Evolutionary conservation across 1,140 invertebrate species (phyloP).

Genomic region (Aphis gossypii): DNA sequence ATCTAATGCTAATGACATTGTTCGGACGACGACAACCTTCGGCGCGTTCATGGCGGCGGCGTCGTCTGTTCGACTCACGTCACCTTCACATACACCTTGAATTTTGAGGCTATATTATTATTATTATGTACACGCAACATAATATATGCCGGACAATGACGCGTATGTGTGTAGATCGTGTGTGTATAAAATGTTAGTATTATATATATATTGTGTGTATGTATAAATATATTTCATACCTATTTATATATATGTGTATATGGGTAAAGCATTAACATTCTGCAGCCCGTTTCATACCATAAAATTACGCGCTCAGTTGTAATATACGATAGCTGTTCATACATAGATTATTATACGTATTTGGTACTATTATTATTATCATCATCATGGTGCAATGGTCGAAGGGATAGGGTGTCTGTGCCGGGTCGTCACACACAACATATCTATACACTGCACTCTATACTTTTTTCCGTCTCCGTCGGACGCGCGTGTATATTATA

Average conservation of each 20-base stretch:
- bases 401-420: not conserved
- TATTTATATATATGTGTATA: not conserved
- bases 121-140: not conserved
- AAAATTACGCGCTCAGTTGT: not conserved
- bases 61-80: not conserved
- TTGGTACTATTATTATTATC: not conserved
- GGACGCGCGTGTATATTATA: not conserved
- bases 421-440: not conserved
- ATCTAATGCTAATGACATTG: slow-evolving; percentile 57
- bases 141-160: not conserved
- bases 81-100: slow-evolving; percentile 58
- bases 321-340: not conserved
- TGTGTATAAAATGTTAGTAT: not conserved
- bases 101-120: slow-evolving; percentile 43
- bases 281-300: not conserved
- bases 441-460: not conserved
- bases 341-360: not conserved
- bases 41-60: slow-evolving; percentile 35
- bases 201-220: not conserved
- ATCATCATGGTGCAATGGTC: not conserved
- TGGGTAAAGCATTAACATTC: not conserved
- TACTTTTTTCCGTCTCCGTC: not conserved
- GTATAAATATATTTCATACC: not conserved
- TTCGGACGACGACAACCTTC: slow-evolving; percentile 49
- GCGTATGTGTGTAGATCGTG: not conserved